A percentile compares a stretch with the other conserved stretches of the same genome.
These are phyloP conservation scores for Pyrrhia umbra DNA, from an alignment of 2,888 invertebrate species.

Conservation along the genomic window DNA sequence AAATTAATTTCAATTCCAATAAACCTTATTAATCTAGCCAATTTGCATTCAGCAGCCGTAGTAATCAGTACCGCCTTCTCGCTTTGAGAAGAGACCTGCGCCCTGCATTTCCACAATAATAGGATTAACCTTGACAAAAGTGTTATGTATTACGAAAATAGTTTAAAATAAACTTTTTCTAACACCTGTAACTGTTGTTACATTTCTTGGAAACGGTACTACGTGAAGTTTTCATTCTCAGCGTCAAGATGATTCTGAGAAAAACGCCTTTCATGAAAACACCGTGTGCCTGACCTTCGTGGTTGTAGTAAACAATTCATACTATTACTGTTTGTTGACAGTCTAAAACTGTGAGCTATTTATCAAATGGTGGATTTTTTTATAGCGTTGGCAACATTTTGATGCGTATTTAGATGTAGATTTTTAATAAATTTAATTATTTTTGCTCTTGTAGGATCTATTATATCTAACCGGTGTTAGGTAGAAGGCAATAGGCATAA, in stretches of 20 bases:
- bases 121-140: conserved; percentile 1
- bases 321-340: neutral
- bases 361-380: no score
- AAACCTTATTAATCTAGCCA: no score
- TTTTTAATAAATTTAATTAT: no score
- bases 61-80: no score
- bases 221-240: conserved; percentile 5
- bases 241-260: conserved; percentile 7
- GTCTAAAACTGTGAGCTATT: no score
- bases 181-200: neutral
- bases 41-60: no score
- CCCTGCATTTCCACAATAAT: neutral
- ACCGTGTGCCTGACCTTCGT: neutral
- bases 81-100: neutral
- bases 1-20: no score
- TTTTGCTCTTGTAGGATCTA: no score
- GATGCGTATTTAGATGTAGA: neutral
- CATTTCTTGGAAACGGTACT: conserved; percentile 1
- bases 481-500: no score
- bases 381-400: neutral
- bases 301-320: neutral
- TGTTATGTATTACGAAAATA: neutral
- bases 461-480: no score
- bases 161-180: neutral
- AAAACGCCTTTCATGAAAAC: conserved; percentile 1